Percentiles rank a stretch among this genome's conserved stretches.
Conservation (phyloP, 2,888 invertebrate genomes). For the Nebria brevicollis region DNA sequence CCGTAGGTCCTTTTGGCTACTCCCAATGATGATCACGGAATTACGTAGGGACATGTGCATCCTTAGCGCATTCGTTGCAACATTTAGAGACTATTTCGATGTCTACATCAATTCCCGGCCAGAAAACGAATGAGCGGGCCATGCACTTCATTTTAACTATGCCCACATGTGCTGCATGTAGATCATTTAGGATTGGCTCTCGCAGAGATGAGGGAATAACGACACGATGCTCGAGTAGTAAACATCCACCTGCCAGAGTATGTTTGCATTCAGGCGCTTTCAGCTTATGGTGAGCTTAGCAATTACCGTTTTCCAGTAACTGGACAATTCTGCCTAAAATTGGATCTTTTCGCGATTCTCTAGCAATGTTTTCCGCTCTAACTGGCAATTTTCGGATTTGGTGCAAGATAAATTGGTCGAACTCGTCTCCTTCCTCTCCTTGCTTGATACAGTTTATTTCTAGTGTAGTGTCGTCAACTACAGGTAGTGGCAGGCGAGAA, state of each 20-base stretch:
- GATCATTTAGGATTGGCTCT: slow-evolving; percentile 46
- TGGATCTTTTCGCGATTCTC: slow-evolving; percentile 33
- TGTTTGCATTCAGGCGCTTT: slow-evolving; percentile 36
- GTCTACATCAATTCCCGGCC: slow-evolving; percentile 52
- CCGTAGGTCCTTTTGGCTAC: slow-evolving; percentile 42
- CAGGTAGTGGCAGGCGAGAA: slow-evolving; percentile 2
- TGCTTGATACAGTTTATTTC: not conserved
- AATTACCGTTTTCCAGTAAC: slow-evolving; percentile 31
- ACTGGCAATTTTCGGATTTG: slow-evolving; percentile 45
- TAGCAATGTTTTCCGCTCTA: slow-evolving; percentile 30
- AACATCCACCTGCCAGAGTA: slow-evolving; percentile 40
- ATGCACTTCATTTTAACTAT: slow-evolving; percentile 54
- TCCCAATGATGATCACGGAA: slow-evolving; percentile 51
- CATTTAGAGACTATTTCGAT: slow-evolving; percentile 50
- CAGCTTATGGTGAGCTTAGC: not conserved
- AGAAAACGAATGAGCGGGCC: slow-evolving; percentile 50
- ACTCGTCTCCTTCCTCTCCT: slow-evolving; percentile 24
- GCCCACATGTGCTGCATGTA: slow-evolving; percentile 53
- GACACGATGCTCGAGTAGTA: slow-evolving; percentile 48
- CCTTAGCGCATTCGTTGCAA: slow-evolving; percentile 49
- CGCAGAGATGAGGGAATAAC: slow-evolving; percentile 49
- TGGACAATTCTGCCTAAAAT: slow-evolving; percentile 28
- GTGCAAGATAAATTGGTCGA: slow-evolving; percentile 27
- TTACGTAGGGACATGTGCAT: slow-evolving; percentile 48
- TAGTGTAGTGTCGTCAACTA: not conserved